These are phyloP conservation scores for Fulica atra DNA, from an alignment of 2,113 vertebrate species.

Conservation along the genomic window DNA sequence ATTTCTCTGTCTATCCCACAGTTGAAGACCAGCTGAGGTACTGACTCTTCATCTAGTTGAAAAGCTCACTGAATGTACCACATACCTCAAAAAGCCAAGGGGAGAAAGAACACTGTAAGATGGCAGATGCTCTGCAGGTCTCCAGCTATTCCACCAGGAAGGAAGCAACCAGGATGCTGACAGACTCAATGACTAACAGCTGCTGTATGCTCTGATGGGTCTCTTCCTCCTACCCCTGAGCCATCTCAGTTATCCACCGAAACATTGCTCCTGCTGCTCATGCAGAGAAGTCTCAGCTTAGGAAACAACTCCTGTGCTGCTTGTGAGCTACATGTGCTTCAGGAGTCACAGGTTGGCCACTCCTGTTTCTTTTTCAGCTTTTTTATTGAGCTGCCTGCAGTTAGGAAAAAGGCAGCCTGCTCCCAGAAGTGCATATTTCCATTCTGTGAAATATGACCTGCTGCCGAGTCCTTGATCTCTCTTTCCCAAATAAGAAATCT, in stretches of 20 bases:
- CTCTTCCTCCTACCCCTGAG: not conserved
- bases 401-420: not conserved
- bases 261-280: not conserved
- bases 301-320: not conserved
- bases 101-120: not conserved
- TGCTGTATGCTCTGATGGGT: not conserved
- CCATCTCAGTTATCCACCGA: not conserved
- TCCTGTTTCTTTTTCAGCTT: conserved; percentile 52
- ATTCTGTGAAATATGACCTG: not conserved
- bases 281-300: not conserved
- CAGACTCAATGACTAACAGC: not conserved
- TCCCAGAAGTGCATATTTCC: not conserved
- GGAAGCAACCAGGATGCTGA: not conserved
- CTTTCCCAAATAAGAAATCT: not conserved
- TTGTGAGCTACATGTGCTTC: not conserved
- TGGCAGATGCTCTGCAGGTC: not conserved
- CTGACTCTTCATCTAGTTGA: not conserved
- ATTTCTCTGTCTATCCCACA: conserved; percentile 35
- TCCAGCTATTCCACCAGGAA: not conserved
- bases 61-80: accelerated
- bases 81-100: not conserved
- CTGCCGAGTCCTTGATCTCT: not conserved
- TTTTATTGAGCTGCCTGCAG: conserved; percentile 34
- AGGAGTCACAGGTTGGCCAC: not conserved
- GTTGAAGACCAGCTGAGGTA: conserved; percentile 35